Conservation (phyloP, 2,113 vertebrate genomes). For the Podarcis cretensis region DNA sequence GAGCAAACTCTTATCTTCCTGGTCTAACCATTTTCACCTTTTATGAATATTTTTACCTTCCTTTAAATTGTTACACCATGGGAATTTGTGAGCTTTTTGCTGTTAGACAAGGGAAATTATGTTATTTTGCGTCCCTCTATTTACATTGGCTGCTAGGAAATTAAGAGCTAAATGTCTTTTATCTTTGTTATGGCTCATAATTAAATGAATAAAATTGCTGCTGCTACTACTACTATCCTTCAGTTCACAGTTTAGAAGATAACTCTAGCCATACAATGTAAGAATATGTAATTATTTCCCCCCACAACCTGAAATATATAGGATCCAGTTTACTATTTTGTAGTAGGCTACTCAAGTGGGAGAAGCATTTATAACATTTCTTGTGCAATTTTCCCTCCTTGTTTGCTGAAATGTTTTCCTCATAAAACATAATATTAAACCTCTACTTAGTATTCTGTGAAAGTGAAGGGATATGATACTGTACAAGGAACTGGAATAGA, state of each 20-base stretch:
- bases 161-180: no score
- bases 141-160: no score
- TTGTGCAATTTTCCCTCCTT: neutral
- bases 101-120: no score
- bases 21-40: neutral
- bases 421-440: neutral
- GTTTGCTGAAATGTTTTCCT: neutral
- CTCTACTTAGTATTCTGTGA: neutral
- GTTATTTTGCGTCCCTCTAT: no score
- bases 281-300: neutral
- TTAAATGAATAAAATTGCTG: no score
- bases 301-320: neutral
- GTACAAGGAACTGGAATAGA: neutral
- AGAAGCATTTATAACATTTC: neutral
- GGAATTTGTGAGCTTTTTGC: no score
- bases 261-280: neutral
- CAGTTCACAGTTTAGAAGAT: conserved; percentile 21
- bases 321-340: neutral
- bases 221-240: neutral
- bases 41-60: neutral
- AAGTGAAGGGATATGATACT: no score
- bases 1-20: neutral
- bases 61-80: no score
- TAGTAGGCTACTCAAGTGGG: neutral
- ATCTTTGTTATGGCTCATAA: no score